Conservation (phyloP, 1,140 invertebrate species). For the Drosophila busckii region DNA sequence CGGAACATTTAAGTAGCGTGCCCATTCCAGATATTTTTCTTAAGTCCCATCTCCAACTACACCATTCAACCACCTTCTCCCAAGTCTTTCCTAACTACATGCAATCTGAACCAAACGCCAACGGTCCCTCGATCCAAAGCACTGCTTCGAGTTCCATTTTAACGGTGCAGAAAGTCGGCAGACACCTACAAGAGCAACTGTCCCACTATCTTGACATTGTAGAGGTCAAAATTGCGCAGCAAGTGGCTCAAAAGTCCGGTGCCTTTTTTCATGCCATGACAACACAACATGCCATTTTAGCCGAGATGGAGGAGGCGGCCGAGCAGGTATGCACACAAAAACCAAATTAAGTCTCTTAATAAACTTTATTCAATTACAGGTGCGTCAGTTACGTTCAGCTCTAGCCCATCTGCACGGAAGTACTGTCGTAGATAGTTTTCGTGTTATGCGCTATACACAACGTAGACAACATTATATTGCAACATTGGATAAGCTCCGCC, state of each 20-base stretch:
- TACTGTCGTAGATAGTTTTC: conserved; percentile 89
- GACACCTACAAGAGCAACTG: conserved; percentile 84
- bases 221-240: conserved; percentile 96
- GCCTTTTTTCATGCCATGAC: conserved; percentile 98
- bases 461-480: conserved; percentile 83
- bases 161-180: conserved; percentile 74
- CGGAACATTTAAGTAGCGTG: conserved; percentile 82
- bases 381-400: conserved; percentile 86
- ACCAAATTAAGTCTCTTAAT: no score
- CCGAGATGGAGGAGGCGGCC: conserved; percentile 91
- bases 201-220: conserved; percentile 97
- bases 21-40: conserved; percentile 95
- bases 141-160: no score
- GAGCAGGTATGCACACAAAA: no score
- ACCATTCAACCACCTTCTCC: conserved; percentile 90
- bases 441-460: conserved; percentile 85
- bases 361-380: no score
- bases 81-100: conserved; percentile 88
- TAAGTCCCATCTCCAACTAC: conserved; percentile 89
- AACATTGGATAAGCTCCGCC: conserved; percentile 88
- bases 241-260: conserved; percentile 95
- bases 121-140: no score
- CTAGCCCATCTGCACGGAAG: conserved; percentile 87
- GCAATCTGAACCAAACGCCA: conserved; percentile 73
- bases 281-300: conserved; percentile 95